These are phyloP conservation scores for Macrotis lagotis DNA, from an alignment of 2,113 vertebrate species.

Conservation along the genomic window DNA sequence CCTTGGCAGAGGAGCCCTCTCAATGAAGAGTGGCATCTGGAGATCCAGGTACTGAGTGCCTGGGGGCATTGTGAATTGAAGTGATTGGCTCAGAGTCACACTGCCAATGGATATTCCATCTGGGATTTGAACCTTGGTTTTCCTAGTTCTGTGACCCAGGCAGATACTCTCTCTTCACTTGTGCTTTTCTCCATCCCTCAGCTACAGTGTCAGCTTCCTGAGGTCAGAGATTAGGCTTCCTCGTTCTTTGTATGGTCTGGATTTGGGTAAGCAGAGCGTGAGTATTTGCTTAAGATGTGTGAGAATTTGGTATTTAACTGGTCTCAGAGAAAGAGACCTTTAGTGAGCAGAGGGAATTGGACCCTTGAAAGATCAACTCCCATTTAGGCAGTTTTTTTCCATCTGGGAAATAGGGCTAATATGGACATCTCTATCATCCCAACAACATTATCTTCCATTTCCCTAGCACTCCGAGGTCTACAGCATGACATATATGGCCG, in stretches of 20 bases:
- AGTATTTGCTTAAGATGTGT: neutral
- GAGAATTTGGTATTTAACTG: neutral
- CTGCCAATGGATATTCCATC: neutral
- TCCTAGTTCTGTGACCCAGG: neutral
- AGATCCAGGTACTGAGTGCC: neutral
- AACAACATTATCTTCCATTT: neutral
- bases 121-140: neutral
- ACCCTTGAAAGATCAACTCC: neutral
- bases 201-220: no score
- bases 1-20: neutral
- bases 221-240: neutral
- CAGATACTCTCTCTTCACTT: neutral
- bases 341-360: neutral
- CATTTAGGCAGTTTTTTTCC: neutral
- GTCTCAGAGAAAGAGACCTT: neutral
- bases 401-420: neutral
- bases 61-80: neutral
- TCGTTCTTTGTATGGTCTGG: neutral
- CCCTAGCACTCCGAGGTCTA: neutral
- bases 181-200: neutral
- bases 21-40: neutral
- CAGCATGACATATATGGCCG: neutral
- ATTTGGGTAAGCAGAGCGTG: no score
- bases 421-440: neutral
- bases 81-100: neutral